Conservation (phyloP, 2,888 invertebrate genomes). For the Eupithecia abbreviata region DNA sequence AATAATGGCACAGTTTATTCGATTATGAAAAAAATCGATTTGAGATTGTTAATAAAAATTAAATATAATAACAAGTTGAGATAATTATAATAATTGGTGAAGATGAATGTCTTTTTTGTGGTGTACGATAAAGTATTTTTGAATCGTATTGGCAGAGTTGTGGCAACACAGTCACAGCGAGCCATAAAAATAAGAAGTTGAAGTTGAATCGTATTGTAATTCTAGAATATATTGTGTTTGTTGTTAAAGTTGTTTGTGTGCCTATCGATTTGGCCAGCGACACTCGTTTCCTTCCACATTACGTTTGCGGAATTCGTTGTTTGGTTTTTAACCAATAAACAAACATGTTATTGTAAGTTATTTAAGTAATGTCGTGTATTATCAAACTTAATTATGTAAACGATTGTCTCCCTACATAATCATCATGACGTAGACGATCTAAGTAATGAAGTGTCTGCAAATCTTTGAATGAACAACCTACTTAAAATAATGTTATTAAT, state of each 20-base stretch:
- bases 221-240: not conserved
- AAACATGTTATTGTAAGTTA: not conserved
- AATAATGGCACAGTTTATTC: not conserved
- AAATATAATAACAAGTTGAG: too few relatives aligned
- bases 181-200: too few relatives aligned
- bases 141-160: too few relatives aligned
- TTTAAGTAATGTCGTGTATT: not conserved
- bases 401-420: constrained; percentile 17
- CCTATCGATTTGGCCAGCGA: not conserved
- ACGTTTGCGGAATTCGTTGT: not conserved
- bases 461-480: constrained; percentile 25
- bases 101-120: too few relatives aligned
- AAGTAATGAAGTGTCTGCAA: constrained; percentile 16
- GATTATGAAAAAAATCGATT: too few relatives aligned
- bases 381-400: constrained; percentile 19
- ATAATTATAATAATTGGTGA: too few relatives aligned
- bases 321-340: not conserved
- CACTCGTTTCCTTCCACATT: not conserved
- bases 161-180: too few relatives aligned
- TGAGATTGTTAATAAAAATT: too few relatives aligned
- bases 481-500: too few relatives aligned
- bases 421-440: not conserved
- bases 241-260: not conserved
- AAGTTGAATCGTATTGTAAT: too few relatives aligned
- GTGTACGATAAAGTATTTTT: too few relatives aligned